phyloP scores from a whole-genome alignment of 2,888 invertebrate species.

The Orthosia gothica region DNA sequence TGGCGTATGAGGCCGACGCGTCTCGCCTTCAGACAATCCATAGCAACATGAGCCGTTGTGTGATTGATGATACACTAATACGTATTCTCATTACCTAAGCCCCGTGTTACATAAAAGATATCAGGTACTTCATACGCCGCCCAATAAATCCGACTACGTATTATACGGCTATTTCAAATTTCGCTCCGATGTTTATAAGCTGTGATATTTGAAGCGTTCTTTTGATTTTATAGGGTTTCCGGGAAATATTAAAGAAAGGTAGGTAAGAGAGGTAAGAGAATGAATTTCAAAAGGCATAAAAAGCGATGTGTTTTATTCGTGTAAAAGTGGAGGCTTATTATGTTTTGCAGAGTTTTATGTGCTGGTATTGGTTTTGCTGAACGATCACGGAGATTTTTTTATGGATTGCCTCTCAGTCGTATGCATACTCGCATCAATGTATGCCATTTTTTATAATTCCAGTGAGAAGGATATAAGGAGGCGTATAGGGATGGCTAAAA shows the following conservation, averaged over 20 bases:
- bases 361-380: constrained; percentile 7
- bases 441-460: too few relatives aligned
- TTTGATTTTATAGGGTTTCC: constrained; percentile 47
- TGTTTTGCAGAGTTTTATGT: constrained; percentile 25
- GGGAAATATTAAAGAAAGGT: constrained; percentile 42
- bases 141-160: constrained; percentile 56
- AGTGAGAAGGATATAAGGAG: too few relatives aligned
- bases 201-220: constrained; percentile 45
- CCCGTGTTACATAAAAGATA: constrained; percentile 69
- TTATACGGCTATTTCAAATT: constrained; percentile 57
- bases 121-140: constrained; percentile 54
- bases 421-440: background rate
- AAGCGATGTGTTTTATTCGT: constrained; percentile 31
- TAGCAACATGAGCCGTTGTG: constrained; percentile 73
- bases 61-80: constrained; percentile 84
- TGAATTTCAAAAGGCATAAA: constrained; percentile 54
- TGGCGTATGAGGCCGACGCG: constrained; percentile 67
- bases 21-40: constrained; percentile 74
- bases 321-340: constrained; percentile 26
- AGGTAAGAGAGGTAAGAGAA: constrained; percentile 23
- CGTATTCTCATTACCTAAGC: constrained; percentile 78
- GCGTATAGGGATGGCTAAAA: too few relatives aligned
- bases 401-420: too few relatives aligned
- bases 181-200: constrained; percentile 43
- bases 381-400: background rate